A percentile compares a stretch with the other conserved stretches of the same genome.
phyloP scores from a whole-genome alignment of 2,113 vertebrate genomes.

The Cyanoderma ruficeps region DNA sequence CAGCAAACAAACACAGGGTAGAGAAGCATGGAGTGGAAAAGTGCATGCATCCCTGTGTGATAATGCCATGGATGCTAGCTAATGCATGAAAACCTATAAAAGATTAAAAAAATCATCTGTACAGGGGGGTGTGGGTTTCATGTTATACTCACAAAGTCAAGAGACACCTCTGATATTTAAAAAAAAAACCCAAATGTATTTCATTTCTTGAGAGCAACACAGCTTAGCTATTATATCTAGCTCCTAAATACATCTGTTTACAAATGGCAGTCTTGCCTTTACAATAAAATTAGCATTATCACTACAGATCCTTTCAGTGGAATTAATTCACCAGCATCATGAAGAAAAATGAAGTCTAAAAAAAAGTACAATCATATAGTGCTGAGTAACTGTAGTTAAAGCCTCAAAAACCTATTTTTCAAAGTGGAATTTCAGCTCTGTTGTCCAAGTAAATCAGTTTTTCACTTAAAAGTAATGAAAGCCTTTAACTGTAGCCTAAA shows the following conservation, averaged over 20 bases:
- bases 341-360: neutral
- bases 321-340: neutral
- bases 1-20: fast-evolving
- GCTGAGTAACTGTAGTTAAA: neutral
- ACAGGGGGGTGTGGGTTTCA: neutral
- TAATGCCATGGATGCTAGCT: fast-evolving
- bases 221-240: neutral
- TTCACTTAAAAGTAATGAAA: neutral
- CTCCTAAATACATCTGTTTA: neutral
- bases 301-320: neutral
- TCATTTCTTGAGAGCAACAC: neutral
- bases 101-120: neutral
- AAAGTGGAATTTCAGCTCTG: neutral
- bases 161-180: neutral
- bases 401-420: neutral
- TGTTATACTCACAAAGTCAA: neutral
- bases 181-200: neutral
- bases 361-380: neutral
- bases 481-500: neutral
- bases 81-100: neutral
- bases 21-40: neutral
- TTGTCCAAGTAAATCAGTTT: neutral
- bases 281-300: neutral
- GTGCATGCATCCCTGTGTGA: fast-evolving
- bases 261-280: neutral